Conservation (phyloP, 1,140 invertebrate genomes). For the Drosophila baimaii region DNA sequence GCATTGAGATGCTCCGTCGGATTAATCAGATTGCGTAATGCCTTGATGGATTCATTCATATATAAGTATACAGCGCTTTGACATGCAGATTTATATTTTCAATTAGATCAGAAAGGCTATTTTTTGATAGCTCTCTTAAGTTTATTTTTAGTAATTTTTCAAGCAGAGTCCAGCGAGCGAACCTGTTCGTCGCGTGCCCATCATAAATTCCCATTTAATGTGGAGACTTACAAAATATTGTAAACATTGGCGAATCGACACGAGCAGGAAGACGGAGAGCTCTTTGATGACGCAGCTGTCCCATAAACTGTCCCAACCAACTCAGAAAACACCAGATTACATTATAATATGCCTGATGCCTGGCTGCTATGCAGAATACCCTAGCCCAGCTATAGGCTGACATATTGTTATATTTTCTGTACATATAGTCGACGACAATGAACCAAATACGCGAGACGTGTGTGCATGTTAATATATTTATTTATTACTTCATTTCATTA, state of each 20-base stretch:
- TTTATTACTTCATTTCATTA: constrained; percentile 64
- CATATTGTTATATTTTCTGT: constrained; percentile 31
- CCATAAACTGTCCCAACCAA: constrained; percentile 13
- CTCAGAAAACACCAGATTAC: constrained; percentile 22
- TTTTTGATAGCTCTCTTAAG: not conserved
- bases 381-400: constrained; percentile 14
- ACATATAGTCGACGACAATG: constrained; percentile 37
- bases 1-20: constrained; percentile 25
- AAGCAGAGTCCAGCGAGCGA: constrained; percentile 15
- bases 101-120: constrained; percentile 18
- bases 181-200: constrained; percentile 36
- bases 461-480: constrained; percentile 38
- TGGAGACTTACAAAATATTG: constrained; percentile 19
- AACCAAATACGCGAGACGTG: constrained; percentile 49
- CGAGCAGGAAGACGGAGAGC: constrained; percentile 11
- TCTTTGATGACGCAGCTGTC: constrained; percentile 43
- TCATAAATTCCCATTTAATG: constrained; percentile 51
- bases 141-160: constrained; percentile 34
- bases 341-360: constrained; percentile 38
- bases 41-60: constrained; percentile 15
- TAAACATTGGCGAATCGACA: constrained; percentile 13
- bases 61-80: not conserved
- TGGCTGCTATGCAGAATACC: constrained; percentile 37
- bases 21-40: constrained; percentile 30
- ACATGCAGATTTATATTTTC: constrained; percentile 15